Evolutionary conservation across 1,140 invertebrate species (phyloP), one percentile per base, ranked within the genome.

Genomic region (Saccostrea cuccullata): DNA sequence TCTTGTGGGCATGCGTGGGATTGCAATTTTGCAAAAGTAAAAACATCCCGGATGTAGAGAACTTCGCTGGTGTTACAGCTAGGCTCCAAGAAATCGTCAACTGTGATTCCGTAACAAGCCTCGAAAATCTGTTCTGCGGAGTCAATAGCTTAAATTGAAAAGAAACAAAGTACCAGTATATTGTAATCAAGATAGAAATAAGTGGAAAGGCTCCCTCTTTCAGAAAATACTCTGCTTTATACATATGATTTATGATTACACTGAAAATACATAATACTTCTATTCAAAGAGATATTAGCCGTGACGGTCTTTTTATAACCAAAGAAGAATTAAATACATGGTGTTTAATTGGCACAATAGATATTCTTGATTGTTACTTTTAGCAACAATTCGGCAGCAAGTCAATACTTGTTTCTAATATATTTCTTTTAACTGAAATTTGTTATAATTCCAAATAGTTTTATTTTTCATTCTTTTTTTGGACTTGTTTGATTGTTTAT

Each of bases 41-140:
- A 85, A 30, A 85, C 84, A 17, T 85, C 84, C 56, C 60, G 23
- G 23, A 85, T 67, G 40, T 85, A 85, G 2, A 85, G 56, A 30
- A 64, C 60, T 67, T 85, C 84, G 36, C 30, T 85, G 36, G 6
- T 40, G 26, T 40, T 40, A 85, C 84, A 85, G 11, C 11, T 13
- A 23, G 60, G 60, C 6, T 47, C 36, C 56, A 85, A n/a, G n/a
- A 85, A 85, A 17, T 85, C 84, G 23, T 64, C 84, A 15, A 17
- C 17, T n/a, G 56, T 67, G 3, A 36, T 47, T 36, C 84, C 84
- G 36, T 85, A 85, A 47, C 84, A 85, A 30, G 84, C 84, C 8
- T 85, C 84, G 55, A 84, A 55, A 9, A 84, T 40, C 26, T 60
- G 64, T 67, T 86, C 40, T 36, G 64, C 36, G 12, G 40, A 12